A percentile compares a stretch with the other conserved stretches of the same genome.
Evolutionary conservation across 1,140 invertebrate genomes (phyloP).

Genomic region (Rhynchophorus ferrugineus): DNA sequence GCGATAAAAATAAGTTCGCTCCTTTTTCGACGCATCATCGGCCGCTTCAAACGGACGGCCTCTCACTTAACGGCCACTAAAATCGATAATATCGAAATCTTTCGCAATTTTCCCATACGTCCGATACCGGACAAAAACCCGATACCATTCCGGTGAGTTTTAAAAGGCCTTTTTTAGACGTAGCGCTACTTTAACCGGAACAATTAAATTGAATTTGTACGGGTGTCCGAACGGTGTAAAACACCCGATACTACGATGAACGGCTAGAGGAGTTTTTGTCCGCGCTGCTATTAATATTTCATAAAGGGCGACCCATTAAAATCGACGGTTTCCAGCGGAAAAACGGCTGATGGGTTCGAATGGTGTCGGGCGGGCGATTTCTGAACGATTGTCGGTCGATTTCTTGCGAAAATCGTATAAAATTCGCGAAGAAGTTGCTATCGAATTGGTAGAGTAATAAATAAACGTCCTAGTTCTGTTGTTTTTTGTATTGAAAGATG

Average conservation of each 20-base stretch:
- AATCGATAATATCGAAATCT: background rate
- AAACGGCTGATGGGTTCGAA: background rate
- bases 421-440: no score
- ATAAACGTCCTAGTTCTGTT: no score
- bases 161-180: background rate
- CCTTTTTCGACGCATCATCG: constrained; percentile 1
- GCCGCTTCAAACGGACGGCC: background rate
- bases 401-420: no score
- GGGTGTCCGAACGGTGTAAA: background rate
- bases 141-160: background rate
- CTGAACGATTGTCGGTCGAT: no score
- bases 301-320: constrained; percentile 1
- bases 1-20: background rate
- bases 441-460: no score
- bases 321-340: background rate
- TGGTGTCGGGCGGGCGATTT: no score
- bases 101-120: constrained; percentile 1
- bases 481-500: no score
- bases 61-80: background rate
- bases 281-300: constrained; percentile 2
- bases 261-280: background rate
- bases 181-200: background rate
- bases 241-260: background rate
- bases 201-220: constrained; percentile 3
- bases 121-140: background rate